Base-by-base conservation (phyloP, 1,140 invertebrate genomes). In the Coenobita brevimanus region DNA sequence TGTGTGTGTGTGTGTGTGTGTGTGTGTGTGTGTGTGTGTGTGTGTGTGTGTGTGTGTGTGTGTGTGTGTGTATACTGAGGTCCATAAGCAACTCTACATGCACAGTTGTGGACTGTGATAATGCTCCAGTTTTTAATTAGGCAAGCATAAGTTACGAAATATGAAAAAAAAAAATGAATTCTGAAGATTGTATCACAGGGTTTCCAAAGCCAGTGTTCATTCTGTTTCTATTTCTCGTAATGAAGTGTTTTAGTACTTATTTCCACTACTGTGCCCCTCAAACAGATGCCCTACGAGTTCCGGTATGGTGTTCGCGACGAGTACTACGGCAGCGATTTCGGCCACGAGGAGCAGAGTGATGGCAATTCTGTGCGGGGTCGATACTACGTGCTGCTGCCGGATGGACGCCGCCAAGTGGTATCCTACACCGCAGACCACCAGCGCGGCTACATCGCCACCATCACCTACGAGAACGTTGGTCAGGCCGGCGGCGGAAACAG, bases 311-410 rank as follows among this genome's bases (percentile, higher is more conserved):
- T 91, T 57, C 87, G 90, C 73, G 91, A 91, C 88, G 80, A 88
- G 30, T 88, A 91, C 76, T 75, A 73, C 54, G 85, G 79, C 4
- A 78, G 57, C 33, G 81, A 91, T 73, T 90, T 90, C 75, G 87
- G 90, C 15, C 90, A 89, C 57, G 75, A 90, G 46, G 91, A 91
- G 82, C 67, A 87, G 41, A 79, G 91, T 69, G 86, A 91, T 73
- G 91, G 91, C 3, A 73, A 80, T 27, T 57, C 82, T 57, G 90
- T 91, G 24, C 84, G 57, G 24, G 91, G 91, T 27, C 85, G 82
- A 27, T 91, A 91, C 86, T 88, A 89, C 67, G 91, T 91, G 17
- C 78, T 81, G 24, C 86, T 91, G 27, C 91, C 91, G 43, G 91
- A 91, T 54, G 91, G 91, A 64, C 90, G 91, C 24, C 62, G 85